A percentile compares a stretch with the other conserved stretches of the same genome.
Conservation (phyloP, 2,888 invertebrate species). For the Fragum whitleyi region DNA sequence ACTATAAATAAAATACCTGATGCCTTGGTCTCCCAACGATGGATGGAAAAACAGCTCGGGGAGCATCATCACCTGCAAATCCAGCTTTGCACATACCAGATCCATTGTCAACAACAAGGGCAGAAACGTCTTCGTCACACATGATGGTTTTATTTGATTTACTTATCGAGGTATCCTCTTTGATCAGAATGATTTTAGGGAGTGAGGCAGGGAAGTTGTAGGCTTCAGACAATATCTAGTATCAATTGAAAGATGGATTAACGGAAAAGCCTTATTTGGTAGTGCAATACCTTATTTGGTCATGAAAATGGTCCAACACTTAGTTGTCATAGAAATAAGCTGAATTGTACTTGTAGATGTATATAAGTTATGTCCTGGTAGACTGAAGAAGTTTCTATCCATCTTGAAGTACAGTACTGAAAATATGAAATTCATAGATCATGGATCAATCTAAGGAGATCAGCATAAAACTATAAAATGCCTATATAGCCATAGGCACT, state of each 20-base stretch:
- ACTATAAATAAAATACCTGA: too few relatives aligned
- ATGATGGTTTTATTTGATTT: background rate
- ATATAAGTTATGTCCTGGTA: slow-evolving; percentile 3
- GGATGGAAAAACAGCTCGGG: slow-evolving; percentile 19
- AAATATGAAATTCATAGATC: too few relatives aligned
- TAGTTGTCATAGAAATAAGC: background rate
- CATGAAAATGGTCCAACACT: background rate
- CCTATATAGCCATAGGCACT: too few relatives aligned
- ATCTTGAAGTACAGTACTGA: background rate
- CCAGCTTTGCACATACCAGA: slow-evolving; percentile 24
- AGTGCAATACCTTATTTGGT: slow-evolving; percentile 21
- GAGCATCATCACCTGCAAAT: slow-evolving; percentile 22
- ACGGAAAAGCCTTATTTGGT: slow-evolving; percentile 16
- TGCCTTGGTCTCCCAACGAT: slow-evolving; percentile 21
- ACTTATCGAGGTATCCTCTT: background rate
- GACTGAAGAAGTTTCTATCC: background rate
- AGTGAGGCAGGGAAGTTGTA: slow-evolving; percentile 6
- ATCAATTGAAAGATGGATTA: background rate
- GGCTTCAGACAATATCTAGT: background rate
- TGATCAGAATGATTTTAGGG: background rate
- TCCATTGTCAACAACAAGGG: slow-evolving; percentile 26
- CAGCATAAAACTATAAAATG: too few relatives aligned
- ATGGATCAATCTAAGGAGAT: too few relatives aligned
- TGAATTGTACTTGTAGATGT: background rate
- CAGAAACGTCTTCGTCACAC: slow-evolving; percentile 19